A percentile compares a stretch with the other conserved stretches of the same genome.
phyloP scores from a whole-genome alignment of 2,113 vertebrate genomes.

The Clarias gariepinus region DNA sequence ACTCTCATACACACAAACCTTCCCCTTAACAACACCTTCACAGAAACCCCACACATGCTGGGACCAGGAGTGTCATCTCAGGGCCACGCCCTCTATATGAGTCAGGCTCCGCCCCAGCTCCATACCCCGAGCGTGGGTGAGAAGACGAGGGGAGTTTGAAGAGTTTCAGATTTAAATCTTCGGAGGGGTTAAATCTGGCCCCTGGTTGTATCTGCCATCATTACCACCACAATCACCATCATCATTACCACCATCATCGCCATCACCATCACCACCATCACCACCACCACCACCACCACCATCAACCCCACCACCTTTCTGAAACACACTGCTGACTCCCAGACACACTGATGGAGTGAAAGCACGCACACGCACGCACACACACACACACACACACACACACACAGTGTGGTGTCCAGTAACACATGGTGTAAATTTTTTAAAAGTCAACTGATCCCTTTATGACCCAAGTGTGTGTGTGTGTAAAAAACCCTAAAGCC shows the following conservation, averaged over 20 bases:
- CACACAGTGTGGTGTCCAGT: conserved; percentile 40
- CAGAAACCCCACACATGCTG: no score
- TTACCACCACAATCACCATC: no score
- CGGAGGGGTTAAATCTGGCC: no score
- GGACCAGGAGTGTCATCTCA: not conserved
- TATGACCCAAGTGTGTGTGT: conserved; percentile 9
- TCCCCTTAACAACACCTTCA: not conserved
- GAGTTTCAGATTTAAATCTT: no score
- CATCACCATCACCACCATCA: not conserved
- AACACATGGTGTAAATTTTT: conserved; percentile 67
- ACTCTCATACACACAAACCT: no score
- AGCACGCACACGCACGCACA: conserved; percentile 8
- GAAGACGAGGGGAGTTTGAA: no score
- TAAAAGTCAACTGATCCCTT: conserved; percentile 60
- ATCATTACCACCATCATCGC: not conserved
- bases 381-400: no score
- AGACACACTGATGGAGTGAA: not conserved
- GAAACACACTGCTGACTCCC: not conserved
- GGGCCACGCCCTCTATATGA: not conserved
- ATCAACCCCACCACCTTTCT: not conserved
- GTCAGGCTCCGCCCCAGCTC: no score
- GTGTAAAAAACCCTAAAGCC: no score
- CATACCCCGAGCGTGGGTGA: not conserved
- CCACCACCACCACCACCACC: not conserved
- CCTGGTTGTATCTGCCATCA: no score